Evolutionary conservation across 2,888 invertebrate species (phyloP).

Genomic region (Axea sp.): DNA sequence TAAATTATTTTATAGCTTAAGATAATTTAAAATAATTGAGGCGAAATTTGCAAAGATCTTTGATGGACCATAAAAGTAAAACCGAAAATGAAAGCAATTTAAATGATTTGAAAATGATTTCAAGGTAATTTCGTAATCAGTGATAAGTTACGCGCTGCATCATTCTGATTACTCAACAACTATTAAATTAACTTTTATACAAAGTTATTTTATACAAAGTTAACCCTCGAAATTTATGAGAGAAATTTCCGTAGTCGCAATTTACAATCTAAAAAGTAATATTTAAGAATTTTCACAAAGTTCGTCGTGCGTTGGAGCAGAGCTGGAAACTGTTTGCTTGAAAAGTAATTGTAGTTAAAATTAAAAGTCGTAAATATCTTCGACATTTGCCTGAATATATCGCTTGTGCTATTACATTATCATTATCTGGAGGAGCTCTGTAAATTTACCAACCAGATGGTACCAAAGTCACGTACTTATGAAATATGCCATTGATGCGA

Average conservation of each 20-base stretch:
- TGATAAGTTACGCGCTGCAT: no score
- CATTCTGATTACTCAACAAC: no score
- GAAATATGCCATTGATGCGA: conserved; percentile 52
- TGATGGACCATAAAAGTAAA: no score
- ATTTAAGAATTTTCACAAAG: conserved; percentile 28
- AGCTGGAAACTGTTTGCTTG: conserved; percentile 31
- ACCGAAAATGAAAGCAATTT: no score
- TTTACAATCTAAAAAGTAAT: conserved; percentile 41
- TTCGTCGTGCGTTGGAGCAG: conserved; percentile 7
- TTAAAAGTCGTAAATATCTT: conserved; percentile 61
- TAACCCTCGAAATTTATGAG: conserved; percentile 23
- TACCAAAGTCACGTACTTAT: conserved; percentile 58
- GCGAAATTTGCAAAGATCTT: no score
- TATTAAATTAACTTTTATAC: no score
- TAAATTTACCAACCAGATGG: conserved; percentile 53
- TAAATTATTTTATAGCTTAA: no score
- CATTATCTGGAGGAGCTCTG: conserved; percentile 49
- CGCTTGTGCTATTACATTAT: conserved; percentile 49
- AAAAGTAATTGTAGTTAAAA: conserved; percentile 56
- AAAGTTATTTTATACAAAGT: no score
- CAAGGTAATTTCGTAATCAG: no score
- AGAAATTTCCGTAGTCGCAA: conserved; percentile 11
- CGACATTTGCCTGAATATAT: conserved; percentile 50
- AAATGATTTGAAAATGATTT: no score
- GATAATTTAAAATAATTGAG: no score